Evolutionary conservation across 2,888 invertebrate genomes (phyloP), one percentile per base, ranked within the genome.

Genomic region (Tipula lateralis): DNA sequence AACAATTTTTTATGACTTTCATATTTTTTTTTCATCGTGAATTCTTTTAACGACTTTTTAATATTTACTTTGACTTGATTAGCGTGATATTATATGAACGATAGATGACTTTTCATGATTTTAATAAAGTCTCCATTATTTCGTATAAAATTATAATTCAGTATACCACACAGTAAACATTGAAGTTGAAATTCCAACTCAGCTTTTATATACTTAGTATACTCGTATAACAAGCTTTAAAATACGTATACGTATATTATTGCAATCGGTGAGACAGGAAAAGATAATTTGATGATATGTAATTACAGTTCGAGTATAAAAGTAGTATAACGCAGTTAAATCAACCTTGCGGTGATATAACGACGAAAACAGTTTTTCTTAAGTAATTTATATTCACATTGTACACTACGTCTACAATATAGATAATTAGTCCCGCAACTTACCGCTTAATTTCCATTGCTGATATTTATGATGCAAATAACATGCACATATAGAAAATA

Each of bases 401-500:
- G n/a, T n/a, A 66, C 5, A 66, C 32, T 66, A 66, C 7, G n/a
- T n/a, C n/a, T n/a, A n/a, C n/a, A n/a, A n/a, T n/a, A n/a, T n/a
- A n/a, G n/a, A n/a, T n/a, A n/a, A n/a, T n/a, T n/a, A n/a, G n/a
- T n/a, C n/a, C n/a, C n/a, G n/a, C 2, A 16, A 30, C 92, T 92
- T 89, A 93, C 93, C 92, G 88, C 91, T 91, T 86, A 91, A 90
- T 88, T 93, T 93, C 93, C 93, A 93, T 86, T 92, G 91, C 86
- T 92, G 92, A 88, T 93, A 92, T 87, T 93, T 93, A 88, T 93
- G 93, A 88, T 93, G 93, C 80, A 93, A 88, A 86, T 93, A 91
- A 88, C 93, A 93, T 86, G 92, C 92, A 87, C 93, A 93, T 89
- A 93, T 91, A 87, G 93, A 93, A 87, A 93, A 93, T 80, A 93